Conservation (phyloP, 2,797 vertebrate genomes). For the Tokudaia tokunoshimensis region DNA sequence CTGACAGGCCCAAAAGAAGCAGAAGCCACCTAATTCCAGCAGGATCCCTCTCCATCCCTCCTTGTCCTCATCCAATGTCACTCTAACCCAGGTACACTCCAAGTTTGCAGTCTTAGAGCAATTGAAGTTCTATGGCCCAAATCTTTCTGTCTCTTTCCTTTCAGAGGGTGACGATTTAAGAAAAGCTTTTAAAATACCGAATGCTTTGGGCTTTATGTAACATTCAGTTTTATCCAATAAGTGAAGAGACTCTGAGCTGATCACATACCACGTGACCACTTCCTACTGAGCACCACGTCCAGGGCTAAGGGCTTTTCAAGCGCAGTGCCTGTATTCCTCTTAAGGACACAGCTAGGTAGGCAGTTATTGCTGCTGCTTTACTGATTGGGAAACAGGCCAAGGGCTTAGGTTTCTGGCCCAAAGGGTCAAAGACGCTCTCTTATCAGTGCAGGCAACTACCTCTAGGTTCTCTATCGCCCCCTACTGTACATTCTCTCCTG, state of each 20-base stretch:
- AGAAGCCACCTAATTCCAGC: background rate
- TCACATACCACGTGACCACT: background rate
- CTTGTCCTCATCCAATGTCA: background rate
- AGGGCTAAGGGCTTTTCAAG: background rate
- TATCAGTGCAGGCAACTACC: background rate
- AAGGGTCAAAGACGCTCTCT: background rate
- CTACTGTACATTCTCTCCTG: background rate
- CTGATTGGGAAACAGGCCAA: background rate
- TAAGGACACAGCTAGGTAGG: background rate
- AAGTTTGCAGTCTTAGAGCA: background rate
- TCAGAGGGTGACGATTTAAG: background rate
- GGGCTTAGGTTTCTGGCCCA: background rate
- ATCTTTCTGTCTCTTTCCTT: background rate
- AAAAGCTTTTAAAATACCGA: background rate
- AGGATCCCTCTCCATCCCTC: background rate
- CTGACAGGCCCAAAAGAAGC: too few species aligned
- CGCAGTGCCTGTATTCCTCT: background rate
- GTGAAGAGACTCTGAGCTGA: background rate
- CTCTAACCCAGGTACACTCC: background rate
- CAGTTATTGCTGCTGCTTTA: background rate
- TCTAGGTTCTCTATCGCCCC: background rate
- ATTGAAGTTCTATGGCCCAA: background rate
- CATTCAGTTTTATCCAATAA: slow-evolving; percentile 7
- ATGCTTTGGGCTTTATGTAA: slow-evolving; percentile 29
- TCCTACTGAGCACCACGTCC: background rate